Percentiles rank a stretch among this genome's conserved stretches.
Conservation (phyloP, 2,888 invertebrate genomes). For the Tipula vernalis region DNA sequence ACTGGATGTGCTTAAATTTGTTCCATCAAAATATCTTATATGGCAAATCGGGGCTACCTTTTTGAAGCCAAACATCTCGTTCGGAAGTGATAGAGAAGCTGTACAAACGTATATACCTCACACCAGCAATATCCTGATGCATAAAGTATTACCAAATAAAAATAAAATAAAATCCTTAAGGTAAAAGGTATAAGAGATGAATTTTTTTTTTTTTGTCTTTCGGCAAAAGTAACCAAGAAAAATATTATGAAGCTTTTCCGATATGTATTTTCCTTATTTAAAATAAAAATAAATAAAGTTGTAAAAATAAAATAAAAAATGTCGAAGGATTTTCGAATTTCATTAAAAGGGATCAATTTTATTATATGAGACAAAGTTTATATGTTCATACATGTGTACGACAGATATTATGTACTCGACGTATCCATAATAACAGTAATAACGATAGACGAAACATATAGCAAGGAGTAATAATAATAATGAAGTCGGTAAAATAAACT, state of each 20-base stretch:
- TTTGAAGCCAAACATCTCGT: too few relatives aligned
- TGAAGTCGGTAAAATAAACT: not conserved
- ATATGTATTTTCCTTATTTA: not conserved
- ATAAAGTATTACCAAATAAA: not conserved
- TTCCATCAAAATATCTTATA: too few relatives aligned
- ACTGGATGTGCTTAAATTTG: too few relatives aligned
- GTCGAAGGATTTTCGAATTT: constrained; percentile 4
- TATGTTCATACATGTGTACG: not conserved
- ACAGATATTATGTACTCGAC: not conserved
- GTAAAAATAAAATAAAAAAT: not conserved
- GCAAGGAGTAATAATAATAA: not conserved
- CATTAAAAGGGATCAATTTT: constrained; percentile 4
- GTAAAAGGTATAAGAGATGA: not conserved
- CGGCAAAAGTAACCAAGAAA: not conserved
- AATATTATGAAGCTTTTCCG: not conserved
- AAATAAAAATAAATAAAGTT: not conserved
- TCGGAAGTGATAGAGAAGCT: too few relatives aligned
- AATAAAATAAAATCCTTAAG: not conserved
- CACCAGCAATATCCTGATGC: too few relatives aligned
- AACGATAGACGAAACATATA: not conserved
- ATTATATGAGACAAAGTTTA: not conserved
- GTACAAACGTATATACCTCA: too few relatives aligned
- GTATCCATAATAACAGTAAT: not conserved
- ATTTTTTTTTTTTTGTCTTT: not conserved
- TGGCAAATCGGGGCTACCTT: too few relatives aligned